phyloP scores from a whole-genome alignment of 2,797 vertebrate genomes.

The Coccyzus lansbergi region DNA sequence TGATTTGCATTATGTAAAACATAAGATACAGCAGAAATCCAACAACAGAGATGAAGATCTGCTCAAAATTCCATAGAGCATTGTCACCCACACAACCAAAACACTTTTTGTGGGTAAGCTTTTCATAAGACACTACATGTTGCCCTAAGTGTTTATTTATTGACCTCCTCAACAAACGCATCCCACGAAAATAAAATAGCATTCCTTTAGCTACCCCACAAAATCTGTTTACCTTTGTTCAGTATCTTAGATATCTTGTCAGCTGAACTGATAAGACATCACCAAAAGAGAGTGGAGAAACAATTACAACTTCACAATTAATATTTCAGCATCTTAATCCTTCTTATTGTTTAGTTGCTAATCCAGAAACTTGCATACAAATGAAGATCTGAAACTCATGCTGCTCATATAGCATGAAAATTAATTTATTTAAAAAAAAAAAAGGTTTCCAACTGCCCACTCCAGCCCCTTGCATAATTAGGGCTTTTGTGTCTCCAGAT shows the following conservation, averaged over 20 bases:
- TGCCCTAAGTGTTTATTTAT: background rate
- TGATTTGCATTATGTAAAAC: background rate
- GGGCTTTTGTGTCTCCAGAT: slow-evolving; percentile 24
- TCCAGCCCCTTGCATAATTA: background rate
- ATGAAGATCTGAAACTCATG: background rate
- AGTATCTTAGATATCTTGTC: background rate
- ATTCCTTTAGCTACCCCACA: slow-evolving; percentile 7
- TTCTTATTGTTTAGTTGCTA: background rate
- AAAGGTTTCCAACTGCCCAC: background rate
- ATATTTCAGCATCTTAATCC: background rate
- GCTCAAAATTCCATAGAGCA: background rate
- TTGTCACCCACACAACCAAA: background rate
- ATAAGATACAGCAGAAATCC: background rate
- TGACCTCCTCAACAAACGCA: background rate
- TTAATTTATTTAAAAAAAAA: background rate
- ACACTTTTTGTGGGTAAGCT: background rate
- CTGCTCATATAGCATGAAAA: background rate
- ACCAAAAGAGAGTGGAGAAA: background rate
- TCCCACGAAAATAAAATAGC: background rate
- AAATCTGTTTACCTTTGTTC: slow-evolving; percentile 4
- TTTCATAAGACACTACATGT: background rate
- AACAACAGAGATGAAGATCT: background rate
- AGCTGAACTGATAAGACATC: background rate
- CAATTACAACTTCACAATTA: background rate
- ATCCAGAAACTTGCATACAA: background rate